Evolutionary conservation across 2,113 vertebrate species (phyloP), one percentile per base, ranked within the genome.

Genomic region (Paratilapia polleni): DNA sequence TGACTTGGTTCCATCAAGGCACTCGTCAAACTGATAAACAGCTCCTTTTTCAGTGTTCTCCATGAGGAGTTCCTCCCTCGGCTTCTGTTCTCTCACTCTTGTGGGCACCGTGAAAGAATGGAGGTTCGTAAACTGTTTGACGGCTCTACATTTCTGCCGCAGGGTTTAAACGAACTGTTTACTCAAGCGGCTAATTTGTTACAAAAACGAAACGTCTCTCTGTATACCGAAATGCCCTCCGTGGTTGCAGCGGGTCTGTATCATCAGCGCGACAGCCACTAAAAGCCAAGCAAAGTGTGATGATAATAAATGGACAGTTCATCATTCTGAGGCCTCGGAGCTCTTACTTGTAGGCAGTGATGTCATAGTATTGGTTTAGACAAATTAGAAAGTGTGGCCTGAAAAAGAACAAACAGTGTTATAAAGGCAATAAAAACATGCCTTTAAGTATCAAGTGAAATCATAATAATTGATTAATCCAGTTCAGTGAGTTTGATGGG

Each of bases 121-220:
- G 79, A 78, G 54, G 77, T 89, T 78, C 66, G 76, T 95, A 95
- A 95, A 94, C 90, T 89, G 92, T 95, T 94, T 94, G 92, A 94
- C 93, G 78, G 75, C 68, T 77, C 74, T 17, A 78, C 83, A 63
- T 95, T 89, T 93, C 64, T 89, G 77, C 85, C 6, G 63, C 60
- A 9, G 31, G 82, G 84, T 85, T 92, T 86, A 87, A 88, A 84
- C 78, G 6, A 87, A 88, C 80, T 92, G 92, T 95, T 94, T 94
- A 95, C 87, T 80, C 52, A 4, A 91, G 66, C 20, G 70, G 81
- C 87, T 94, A 91, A 95, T 92, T 94, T 85, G 66, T 87, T 90
- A 89, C 52, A 70, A 90, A 93, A 92, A 91, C 83, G 5, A 92
- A 94, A 86, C 14, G 92, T 94, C 89, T 64, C 70, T 87, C 78